Evolutionary conservation across 2,113 vertebrate genomes (phyloP), one percentile per base, ranked within the genome.

Genomic region (Brienomyrus brachyistius): DNA sequence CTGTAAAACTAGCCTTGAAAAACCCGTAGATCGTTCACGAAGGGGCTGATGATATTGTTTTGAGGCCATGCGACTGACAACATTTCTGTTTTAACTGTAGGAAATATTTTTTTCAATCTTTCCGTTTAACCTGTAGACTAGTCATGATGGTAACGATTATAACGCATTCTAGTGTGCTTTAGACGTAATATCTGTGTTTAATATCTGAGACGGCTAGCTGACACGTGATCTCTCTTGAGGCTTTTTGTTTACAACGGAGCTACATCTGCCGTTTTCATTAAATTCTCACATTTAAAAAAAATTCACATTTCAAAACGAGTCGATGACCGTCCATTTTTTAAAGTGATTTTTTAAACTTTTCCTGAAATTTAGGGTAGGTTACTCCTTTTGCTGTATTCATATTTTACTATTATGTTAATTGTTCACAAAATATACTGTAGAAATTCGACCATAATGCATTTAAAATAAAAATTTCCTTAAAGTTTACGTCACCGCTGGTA

Each of bases 201-300:
- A 43, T 82, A 40, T 82, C 35, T 82, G 77, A 19, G 17, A 54
- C 10, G 1, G 21, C 54, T 88, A 59, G 54, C 52, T 19, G 70
- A 70, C 88, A 88, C 43, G 43, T 74, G 52, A 86, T 27, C 47
- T 86, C 83, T 27, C 83, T 48, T 1, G 83, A 86, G 48, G 47
- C 83, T 86, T 51, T 86, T 86, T 70, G 83, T 86, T 86, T 86
- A 86, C 83, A 86, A 51, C 83, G 21, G 83, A 50, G 43, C 43
- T 86, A 50, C 43, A 51, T 27, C 62, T 31, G 27, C 27, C 62
- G 23, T 86, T 50, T 50, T 47, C 23, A 15, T 86, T n/a, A 23
- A 50, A 86, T 51, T 86, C n/a, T 40, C 1, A 40, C 40, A 40
- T 45, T 86, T 82, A 5, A 82, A 40, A 40, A 40, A 40, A 40